These are phyloP conservation scores for Ophion ellenae DNA, from an alignment of 2,888 invertebrate genomes.

Conservation along the genomic window DNA sequence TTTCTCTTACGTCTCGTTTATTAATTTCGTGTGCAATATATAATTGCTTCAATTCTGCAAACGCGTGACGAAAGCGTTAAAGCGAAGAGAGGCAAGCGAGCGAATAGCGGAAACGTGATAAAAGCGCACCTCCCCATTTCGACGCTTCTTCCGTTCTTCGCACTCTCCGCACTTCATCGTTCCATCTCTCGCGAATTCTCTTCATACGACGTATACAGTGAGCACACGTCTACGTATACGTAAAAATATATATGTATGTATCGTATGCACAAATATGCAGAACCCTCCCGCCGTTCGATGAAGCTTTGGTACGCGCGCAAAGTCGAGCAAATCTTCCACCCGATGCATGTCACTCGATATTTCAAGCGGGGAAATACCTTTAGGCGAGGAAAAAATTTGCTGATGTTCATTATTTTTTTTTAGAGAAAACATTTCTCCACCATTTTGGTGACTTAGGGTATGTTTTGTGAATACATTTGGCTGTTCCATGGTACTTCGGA, in stretches of 20 bases:
- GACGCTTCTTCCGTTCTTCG: slow-evolving; percentile 47
- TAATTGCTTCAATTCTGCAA: slow-evolving; percentile 66
- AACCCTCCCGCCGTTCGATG: no score
- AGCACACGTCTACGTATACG: no score
- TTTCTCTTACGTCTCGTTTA: slow-evolving; percentile 46
- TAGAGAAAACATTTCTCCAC: no score
- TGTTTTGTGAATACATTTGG: no score
- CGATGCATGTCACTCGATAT: slow-evolving; percentile 43
- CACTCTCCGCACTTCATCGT: slow-evolving; percentile 28
- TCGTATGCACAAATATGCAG: neutral
- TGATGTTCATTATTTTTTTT: no score
- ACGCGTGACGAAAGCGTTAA: slow-evolving; percentile 60
- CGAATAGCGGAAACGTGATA: slow-evolving; percentile 70
- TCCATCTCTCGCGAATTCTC: slow-evolving; percentile 35
- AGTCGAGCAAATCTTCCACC: slow-evolving; percentile 9
- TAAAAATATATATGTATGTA: slow-evolving; percentile 3
- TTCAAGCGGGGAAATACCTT: no score
- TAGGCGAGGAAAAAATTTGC: no score
- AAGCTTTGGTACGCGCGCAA: neutral
- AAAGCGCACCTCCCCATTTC: slow-evolving; percentile 62
- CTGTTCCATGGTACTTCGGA: no score
- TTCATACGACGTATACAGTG: neutral
- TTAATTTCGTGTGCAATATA: slow-evolving; percentile 57
- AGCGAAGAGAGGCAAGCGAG: slow-evolving; percentile 60
- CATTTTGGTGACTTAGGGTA: no score